Evolutionary conservation across 2,888 invertebrate genomes (phyloP).

Genomic region (Melipona bicolor): DNA sequence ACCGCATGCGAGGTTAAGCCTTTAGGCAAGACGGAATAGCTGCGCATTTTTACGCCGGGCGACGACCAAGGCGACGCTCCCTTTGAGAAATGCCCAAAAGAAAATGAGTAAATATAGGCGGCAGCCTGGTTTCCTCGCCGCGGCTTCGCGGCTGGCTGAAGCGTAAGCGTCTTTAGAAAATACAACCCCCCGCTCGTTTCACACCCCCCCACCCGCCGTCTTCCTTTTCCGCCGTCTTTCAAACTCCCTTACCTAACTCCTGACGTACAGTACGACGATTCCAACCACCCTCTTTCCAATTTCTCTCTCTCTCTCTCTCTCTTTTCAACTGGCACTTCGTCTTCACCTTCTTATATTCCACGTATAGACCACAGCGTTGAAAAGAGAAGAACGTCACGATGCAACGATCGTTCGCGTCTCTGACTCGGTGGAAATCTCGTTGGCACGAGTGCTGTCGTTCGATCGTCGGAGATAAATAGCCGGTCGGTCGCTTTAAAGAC

Average conservation of each 20-base stretch:
- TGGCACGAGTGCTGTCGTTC: constrained; percentile 65
- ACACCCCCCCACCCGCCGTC: background rate
- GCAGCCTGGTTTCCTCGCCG: constrained; percentile 51
- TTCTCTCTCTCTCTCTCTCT: constrained; percentile 10
- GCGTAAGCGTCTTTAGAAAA: constrained; percentile 72
- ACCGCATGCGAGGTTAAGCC: constrained; percentile 64
- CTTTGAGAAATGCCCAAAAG: constrained; percentile 67
- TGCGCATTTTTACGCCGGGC: constrained; percentile 70
- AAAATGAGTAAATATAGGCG: constrained; percentile 73
- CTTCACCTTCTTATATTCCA: constrained; percentile 38
- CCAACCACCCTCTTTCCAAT: constrained; percentile 20
- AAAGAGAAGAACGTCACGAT: constrained; percentile 46
- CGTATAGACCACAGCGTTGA: constrained; percentile 10
- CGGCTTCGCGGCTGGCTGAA: constrained; percentile 66
- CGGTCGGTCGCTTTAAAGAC: constrained; percentile 35
- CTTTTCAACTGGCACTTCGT: constrained; percentile 37
- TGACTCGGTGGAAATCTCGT: constrained; percentile 52
- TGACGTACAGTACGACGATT: constrained; percentile 8
- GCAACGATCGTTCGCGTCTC: constrained; percentile 46
- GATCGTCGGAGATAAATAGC: constrained; percentile 62
- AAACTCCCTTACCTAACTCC: constrained; percentile 7
- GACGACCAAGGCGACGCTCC: constrained; percentile 61
- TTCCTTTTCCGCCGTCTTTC: constrained; percentile 25
- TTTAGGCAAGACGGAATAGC: constrained; percentile 67
- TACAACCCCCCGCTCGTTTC: constrained; percentile 48